Evolutionary conservation across 2,888 invertebrate species (phyloP).

Genomic region (Blastobasis lacticolella): DNA sequence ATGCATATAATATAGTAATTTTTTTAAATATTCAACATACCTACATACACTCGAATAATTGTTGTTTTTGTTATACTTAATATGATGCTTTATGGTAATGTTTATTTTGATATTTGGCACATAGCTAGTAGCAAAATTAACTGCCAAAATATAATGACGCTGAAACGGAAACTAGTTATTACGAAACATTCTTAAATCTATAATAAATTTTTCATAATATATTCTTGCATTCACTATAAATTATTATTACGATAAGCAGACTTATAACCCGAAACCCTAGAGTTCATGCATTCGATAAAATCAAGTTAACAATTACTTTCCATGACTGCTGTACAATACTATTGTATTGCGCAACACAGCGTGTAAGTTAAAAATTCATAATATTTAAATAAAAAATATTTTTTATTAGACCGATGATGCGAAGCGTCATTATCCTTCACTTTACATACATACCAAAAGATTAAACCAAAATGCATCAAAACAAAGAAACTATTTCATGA

Average conservation of each 20-base stretch:
- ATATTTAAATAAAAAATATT: not conserved
- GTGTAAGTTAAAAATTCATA: too few species aligned
- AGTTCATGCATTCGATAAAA: too few species aligned
- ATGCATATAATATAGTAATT: conserved; percentile 47
- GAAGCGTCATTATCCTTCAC: too few species aligned
- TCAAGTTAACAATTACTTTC: too few species aligned
- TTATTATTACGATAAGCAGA: too few species aligned
- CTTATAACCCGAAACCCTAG: too few species aligned
- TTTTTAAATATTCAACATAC: conserved; percentile 29
- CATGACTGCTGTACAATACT: too few species aligned
- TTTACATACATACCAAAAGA: too few species aligned
- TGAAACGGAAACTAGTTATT: not conserved
- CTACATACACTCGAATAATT: conserved; percentile 53
- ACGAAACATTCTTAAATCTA: too few species aligned
- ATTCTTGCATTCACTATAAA: too few species aligned
- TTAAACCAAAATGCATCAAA: not conserved
- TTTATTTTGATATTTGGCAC: conserved; percentile 59
- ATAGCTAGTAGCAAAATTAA: conserved; percentile 20
- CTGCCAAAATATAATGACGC: not conserved
- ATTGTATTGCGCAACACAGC: too few species aligned
- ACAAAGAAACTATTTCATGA: not conserved
- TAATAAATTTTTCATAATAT: too few species aligned
- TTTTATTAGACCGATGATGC: not conserved
- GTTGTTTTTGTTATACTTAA: conserved; percentile 38
- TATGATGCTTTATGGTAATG: conserved; percentile 34